Conservation (phyloP, 2,797 vertebrate species). For the Cyprinodon diabolis region DNA sequence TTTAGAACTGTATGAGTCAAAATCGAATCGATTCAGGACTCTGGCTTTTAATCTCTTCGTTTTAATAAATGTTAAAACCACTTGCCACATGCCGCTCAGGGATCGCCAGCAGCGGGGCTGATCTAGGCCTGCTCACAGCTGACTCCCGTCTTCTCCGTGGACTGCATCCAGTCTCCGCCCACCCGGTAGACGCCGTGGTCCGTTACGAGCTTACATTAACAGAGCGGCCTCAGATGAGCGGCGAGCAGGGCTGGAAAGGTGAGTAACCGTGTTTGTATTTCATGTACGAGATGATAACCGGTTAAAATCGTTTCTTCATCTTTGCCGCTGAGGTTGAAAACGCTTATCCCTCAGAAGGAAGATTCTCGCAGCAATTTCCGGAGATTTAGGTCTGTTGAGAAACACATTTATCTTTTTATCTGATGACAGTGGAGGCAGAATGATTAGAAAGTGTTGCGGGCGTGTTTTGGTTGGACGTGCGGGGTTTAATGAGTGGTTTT, state of each 20-base stretch:
- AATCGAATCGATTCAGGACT: no score
- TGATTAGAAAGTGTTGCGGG: background rate
- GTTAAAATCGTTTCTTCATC: slow-evolving; percentile 5
- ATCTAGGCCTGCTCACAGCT: background rate
- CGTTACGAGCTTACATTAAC: background rate
- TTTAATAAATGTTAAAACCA: background rate
- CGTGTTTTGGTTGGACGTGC: background rate
- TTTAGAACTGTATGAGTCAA: no score
- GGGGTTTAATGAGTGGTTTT: background rate
- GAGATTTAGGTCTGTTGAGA: rapidly evolving
- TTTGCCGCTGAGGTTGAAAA: slow-evolving; percentile 6
- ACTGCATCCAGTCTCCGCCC: slow-evolving; percentile 52
- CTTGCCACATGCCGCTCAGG: background rate
- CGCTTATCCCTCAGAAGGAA: background rate
- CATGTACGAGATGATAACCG: background rate
- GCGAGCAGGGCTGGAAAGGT: background rate
- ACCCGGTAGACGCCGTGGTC: slow-evolving; percentile 33
- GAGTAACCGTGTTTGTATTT: background rate
- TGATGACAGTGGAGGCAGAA: background rate
- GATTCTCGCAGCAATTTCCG: background rate
- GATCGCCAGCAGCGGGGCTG: background rate
- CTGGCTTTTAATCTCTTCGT: background rate
- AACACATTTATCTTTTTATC: background rate
- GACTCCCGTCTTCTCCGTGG: background rate
- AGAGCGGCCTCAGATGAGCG: slow-evolving; percentile 19